A percentile compares a stretch with the other conserved stretches of the same genome.
These are phyloP conservation scores for Astur gentilis DNA, from an alignment of 2,113 vertebrate genomes.

Conservation along the genomic window DNA sequence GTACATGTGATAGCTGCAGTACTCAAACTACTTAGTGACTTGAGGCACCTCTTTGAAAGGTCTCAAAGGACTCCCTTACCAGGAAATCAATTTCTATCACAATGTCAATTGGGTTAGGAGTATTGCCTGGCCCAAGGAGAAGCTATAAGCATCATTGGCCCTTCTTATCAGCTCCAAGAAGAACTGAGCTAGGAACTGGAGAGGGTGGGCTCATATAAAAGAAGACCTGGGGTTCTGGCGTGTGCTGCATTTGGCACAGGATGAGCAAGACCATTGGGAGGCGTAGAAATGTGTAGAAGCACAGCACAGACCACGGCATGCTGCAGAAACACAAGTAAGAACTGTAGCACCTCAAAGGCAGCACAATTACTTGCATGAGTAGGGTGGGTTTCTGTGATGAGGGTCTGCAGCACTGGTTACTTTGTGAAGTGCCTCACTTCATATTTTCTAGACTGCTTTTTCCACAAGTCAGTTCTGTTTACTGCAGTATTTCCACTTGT, in stretches of 20 bases:
- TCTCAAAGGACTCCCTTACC: neutral
- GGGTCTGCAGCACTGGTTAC: neutral
- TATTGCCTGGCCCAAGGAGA: neutral
- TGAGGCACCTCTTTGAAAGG: neutral
- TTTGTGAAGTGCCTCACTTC: neutral
- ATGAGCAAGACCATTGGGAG: neutral
- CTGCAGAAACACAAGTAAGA: neutral
- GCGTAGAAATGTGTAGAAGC: fast-evolving
- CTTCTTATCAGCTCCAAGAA: neutral
- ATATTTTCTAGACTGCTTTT: neutral
- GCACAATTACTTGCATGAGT: neutral
- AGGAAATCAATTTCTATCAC: neutral
- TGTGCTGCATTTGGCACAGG: neutral
- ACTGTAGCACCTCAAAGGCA: neutral
- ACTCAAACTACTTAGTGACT: neutral
- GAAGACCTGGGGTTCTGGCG: neutral
- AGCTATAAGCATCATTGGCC: neutral
- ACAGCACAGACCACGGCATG: neutral
- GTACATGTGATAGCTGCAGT: neutral
- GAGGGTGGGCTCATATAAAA: neutral
- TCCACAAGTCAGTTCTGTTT: neutral
- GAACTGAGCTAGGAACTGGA: neutral
- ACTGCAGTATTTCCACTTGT: neutral
- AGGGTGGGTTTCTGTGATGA: neutral
- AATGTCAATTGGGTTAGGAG: neutral